Base-by-base conservation (phyloP, 1,140 invertebrate genomes). In the Lasioglossum albipes region DNA sequence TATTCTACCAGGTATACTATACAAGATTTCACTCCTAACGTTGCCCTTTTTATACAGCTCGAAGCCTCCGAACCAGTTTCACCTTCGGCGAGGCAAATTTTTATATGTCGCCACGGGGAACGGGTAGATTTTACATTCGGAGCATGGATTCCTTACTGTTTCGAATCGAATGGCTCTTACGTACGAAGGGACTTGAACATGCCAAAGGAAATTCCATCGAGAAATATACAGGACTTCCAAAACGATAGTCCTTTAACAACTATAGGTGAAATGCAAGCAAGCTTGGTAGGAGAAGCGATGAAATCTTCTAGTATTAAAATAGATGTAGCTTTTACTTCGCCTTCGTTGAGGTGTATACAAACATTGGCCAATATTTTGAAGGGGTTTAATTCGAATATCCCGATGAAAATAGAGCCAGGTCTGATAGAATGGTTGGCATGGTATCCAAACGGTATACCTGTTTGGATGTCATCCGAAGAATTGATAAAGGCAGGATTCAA, bases 381-480 rank as follows among this genome's bases (percentile, higher is more conserved):
- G 79, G 92, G 92, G 31, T 73, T 92, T 2, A 84, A 87, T 9
- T 87, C 87, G 2, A 85, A 93, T 54, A 82, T 94, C 57, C 90
- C 93, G 64, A 95, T 98, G n/a, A 95, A 95, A 83, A 94, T 98
- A 36, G 98, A 99, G 89, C 97, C 97, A 0, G 97, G 96, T 1
- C 90, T 99, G 22, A 99, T 98, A 92, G 98, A 99, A 91, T 99
- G 97, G 96, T 94, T 98, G 76, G 95, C 95, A n/a, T 99, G 98
- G 98, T 97, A 98, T 92, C 94, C 95, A 6, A 95, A 96, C 72
- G 95, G 95, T 0, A 92, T 97, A 86, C 97, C 97, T 18, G 94
- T 95, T 27, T 99, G 97, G 95, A 96, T 98, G 95, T 96, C 95
- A 27, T 91, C 93, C 2, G 93, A 95, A 7, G 97, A 98, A 90